A percentile compares a stretch with the other conserved stretches of the same genome.
Conservation (phyloP, 1,140 invertebrate genomes). For the Cyclargus thomasi region DNA sequence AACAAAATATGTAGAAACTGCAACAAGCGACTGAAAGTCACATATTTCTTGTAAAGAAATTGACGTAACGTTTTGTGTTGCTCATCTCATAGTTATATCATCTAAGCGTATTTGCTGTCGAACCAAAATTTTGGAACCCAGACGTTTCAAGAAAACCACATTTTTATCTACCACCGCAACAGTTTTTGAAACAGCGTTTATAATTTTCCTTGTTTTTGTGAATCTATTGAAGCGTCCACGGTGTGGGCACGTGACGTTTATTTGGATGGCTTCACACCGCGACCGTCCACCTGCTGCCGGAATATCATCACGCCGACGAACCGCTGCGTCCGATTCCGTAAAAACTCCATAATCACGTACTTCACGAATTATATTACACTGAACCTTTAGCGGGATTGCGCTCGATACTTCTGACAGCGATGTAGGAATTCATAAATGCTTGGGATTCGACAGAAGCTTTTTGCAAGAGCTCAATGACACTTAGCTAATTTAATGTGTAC, state of each 20-base stretch:
- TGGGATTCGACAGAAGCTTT: no score
- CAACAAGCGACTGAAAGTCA: no score
- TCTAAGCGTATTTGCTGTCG: no score
- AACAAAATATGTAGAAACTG: no score
- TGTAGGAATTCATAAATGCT: no score
- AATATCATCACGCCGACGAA: slow-evolving; percentile 53
- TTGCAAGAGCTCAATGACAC: no score
- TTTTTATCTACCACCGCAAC: not conserved
- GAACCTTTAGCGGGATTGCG: slow-evolving; percentile 19
- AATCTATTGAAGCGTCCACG: slow-evolving; percentile 20
- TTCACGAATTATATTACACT: slow-evolving; percentile 63
- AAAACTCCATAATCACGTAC: slow-evolving; percentile 67
- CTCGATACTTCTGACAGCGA: no score
- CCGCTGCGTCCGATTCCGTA: slow-evolving; percentile 42
- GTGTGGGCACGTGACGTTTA: slow-evolving; percentile 42
- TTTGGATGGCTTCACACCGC: slow-evolving; percentile 38
- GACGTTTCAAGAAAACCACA: not conserved
- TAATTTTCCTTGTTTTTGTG: slow-evolving; percentile 20
- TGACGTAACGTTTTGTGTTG: no score
- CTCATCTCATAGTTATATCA: no score
- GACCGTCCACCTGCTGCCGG: slow-evolving; percentile 43
- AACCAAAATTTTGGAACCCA: no score
- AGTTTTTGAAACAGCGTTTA: slow-evolving; percentile 6
- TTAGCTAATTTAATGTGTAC: no score
- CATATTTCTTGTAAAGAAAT: no score